Evolutionary conservation across 1,140 invertebrate species (phyloP).

Genomic region (Scylla paramamosain): DNA sequence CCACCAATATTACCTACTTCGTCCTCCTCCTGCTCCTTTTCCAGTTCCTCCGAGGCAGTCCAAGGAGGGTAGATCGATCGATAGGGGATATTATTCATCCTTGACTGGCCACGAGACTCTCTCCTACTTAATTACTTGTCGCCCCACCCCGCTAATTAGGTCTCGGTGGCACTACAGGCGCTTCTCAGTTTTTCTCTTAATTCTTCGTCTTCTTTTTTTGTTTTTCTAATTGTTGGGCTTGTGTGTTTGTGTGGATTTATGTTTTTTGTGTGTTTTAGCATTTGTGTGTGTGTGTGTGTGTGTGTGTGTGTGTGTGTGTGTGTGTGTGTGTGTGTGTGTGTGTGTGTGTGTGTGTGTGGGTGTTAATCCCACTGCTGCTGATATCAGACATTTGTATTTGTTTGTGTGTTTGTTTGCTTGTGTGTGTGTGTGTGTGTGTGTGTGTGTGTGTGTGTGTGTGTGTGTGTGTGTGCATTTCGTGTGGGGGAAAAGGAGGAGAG

Average conservation of each 20-base stretch:
- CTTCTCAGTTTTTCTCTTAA: no score
- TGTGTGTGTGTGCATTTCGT: neutral
- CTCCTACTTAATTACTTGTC: no score
- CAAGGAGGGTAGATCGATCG: no score
- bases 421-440: constrained; percentile 39
- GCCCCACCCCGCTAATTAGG: no score
- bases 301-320: constrained; percentile 33
- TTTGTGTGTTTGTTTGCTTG: neutral
- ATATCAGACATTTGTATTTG: no score
- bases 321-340: constrained; percentile 29
- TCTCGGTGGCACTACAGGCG: no score
- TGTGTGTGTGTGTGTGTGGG: neutral
- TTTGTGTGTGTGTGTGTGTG: constrained; percentile 37
- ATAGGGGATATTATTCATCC: no score
- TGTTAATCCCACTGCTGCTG: no score
- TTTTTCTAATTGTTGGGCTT: neutral
- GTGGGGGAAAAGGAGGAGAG: neutral
- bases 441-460: constrained; percentile 30
- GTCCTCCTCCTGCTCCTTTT: no score
- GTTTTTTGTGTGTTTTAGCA: neutral
- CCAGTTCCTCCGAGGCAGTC: no score
- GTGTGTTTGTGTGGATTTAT: neutral
- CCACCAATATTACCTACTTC: no score
- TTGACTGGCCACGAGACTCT: no score
- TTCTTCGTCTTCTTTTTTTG: neutral